Evolutionary conservation across 2,113 vertebrate species (phyloP).

Genomic region (Toxostoma redivivum): DNA sequence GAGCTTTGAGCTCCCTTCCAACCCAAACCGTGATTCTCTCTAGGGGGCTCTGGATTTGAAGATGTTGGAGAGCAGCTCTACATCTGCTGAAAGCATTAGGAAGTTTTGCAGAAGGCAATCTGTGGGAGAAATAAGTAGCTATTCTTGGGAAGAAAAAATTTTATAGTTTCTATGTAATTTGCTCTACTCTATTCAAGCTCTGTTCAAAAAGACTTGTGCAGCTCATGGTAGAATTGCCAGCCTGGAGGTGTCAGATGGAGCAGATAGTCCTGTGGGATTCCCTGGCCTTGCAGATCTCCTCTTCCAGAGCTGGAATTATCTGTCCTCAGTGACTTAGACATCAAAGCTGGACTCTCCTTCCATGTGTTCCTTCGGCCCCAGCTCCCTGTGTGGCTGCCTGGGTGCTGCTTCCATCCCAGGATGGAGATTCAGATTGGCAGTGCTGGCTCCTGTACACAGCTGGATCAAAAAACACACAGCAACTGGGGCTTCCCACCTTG

Average conservation of each 20-base stretch:
- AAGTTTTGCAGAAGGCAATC: neutral
- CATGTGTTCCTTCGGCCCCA: neutral
- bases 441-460: accelerated
- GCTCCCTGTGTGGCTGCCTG: neutral
- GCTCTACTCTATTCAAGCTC: neutral
- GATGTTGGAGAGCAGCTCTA: neutral
- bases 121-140: neutral
- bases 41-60: neutral
- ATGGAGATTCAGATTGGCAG: neutral
- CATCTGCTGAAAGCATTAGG: neutral
- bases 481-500: neutral
- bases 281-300: neutral
- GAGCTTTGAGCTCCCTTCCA: neutral
- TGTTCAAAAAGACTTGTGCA: neutral
- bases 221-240: neutral
- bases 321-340: neutral
- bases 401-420: neutral
- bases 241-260: neutral
- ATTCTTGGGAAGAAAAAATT: neutral
- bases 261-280: neutral
- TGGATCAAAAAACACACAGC: neutral
- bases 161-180: neutral
- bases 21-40: neutral
- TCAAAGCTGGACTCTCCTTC: neutral
- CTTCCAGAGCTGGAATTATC: neutral